Conservation (phyloP, 2,797 vertebrate species). For the Cossypha polioptera region DNA sequence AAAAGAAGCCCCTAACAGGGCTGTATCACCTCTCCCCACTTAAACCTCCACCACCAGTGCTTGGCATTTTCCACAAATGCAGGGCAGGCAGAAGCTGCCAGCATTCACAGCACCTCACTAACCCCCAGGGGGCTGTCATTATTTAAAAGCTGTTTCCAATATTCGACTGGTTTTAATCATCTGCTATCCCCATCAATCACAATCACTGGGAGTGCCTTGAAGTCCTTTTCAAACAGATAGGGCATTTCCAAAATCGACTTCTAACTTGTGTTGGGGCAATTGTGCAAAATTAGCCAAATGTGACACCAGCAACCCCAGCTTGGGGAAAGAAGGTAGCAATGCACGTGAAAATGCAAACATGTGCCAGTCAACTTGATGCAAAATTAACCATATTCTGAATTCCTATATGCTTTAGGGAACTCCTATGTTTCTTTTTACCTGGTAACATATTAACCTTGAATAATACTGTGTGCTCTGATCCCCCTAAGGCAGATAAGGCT, state of each 20-base stretch:
- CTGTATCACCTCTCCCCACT: not conserved
- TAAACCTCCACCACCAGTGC: not conserved
- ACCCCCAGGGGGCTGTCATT: not conserved
- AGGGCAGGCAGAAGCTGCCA: not conserved
- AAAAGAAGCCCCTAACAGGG: not conserved
- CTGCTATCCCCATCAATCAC: not conserved
- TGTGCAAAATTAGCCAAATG: not conserved
- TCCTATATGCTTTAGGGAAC: not conserved
- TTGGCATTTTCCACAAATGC: not conserved
- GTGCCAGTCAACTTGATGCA: not conserved
- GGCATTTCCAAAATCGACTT: not conserved
- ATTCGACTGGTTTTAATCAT: not conserved
- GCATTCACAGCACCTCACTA: not conserved
- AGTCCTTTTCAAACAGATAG: slow-evolving; percentile 1
- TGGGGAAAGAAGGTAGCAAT: not conserved
- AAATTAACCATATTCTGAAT: not conserved
- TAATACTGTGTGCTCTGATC: not conserved
- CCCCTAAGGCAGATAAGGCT: not conserved
- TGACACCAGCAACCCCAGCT: not conserved
- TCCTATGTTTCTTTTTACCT: not conserved
- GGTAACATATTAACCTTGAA: not conserved
- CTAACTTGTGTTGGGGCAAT: not conserved
- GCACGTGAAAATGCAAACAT: not conserved
- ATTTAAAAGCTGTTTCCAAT: not conserved
- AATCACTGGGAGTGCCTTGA: not conserved